phyloP scores from a whole-genome alignment of 2,888 invertebrate genomes.

The Amiota mariae region DNA sequence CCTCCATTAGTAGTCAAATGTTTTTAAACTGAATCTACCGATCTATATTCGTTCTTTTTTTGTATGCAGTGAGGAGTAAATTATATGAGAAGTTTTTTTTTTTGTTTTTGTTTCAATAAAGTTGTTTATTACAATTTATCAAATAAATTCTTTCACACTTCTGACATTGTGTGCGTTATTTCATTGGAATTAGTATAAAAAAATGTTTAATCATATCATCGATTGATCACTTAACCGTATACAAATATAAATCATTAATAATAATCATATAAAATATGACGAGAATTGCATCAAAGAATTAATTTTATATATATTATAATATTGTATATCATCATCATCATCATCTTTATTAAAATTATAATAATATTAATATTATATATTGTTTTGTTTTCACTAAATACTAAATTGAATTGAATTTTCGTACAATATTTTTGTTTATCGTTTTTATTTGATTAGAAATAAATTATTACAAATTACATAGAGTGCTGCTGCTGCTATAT shows the following conservation, averaged over 20 bases:
- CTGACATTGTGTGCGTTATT: too few relatives aligned
- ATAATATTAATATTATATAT: background rate
- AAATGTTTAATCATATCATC: too few relatives aligned
- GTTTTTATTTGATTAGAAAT: conserved; percentile 27
- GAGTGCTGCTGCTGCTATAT: conserved; percentile 8
- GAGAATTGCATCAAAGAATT: conserved; percentile 64
- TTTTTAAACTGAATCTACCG: too few relatives aligned
- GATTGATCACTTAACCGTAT: background rate
- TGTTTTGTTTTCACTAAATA: too few relatives aligned
- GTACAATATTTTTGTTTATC: background rate
- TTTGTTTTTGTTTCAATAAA: too few relatives aligned
- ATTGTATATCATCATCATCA: background rate
- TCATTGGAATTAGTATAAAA: too few relatives aligned
- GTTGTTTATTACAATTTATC: too few relatives aligned
- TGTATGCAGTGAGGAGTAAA: too few relatives aligned
- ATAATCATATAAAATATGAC: conserved; percentile 56
- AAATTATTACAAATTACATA: conserved; percentile 29
- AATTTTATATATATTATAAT: conserved; percentile 39
- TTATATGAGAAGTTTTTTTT: too few relatives aligned
- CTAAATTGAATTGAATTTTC: background rate
- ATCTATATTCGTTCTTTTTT: too few relatives aligned
- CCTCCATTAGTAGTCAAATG: too few relatives aligned
- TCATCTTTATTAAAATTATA: background rate
- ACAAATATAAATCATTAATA: conserved; percentile 11
- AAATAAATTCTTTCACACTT: too few relatives aligned